These are phyloP conservation scores for Trachurus trachurus DNA, from an alignment of 2,797 vertebrate genomes.

Conservation along the genomic window DNA sequence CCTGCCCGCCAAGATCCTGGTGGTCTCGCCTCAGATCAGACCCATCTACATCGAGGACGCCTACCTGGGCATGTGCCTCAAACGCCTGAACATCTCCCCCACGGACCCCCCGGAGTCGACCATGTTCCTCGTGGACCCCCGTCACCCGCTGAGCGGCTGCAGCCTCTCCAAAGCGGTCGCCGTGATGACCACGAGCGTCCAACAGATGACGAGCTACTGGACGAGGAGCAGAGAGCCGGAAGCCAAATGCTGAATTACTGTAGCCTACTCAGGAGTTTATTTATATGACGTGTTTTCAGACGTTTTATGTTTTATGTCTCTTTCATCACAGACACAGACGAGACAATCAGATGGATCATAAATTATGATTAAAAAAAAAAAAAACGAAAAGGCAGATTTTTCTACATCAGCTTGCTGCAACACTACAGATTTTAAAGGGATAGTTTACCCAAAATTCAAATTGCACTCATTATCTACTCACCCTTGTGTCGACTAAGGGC, in stretches of 20 bases:
- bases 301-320: too few species aligned
- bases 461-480: too few species aligned
- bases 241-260: slow-evolving; percentile 42
- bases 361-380: too few species aligned
- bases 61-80: slow-evolving; percentile 92
- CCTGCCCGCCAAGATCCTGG: slow-evolving; percentile 90
- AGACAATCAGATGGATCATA: too few species aligned
- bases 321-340: too few species aligned
- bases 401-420: too few species aligned
- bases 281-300: too few species aligned
- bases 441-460: too few species aligned
- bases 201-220: slow-evolving; percentile 68
- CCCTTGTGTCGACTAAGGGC: too few species aligned
- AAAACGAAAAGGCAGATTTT: too few species aligned
- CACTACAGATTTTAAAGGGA: too few species aligned
- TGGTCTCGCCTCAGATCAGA: slow-evolving; percentile 87
- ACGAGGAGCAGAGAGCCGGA: slow-evolving; percentile 32
- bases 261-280: background rate
- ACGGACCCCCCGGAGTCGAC: slow-evolving; percentile 87
- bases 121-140: slow-evolving; percentile 80
- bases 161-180: slow-evolving; percentile 66
- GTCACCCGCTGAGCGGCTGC: slow-evolving; percentile 52
- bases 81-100: slow-evolving; percentile 88
- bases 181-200: slow-evolving; percentile 23
- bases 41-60: slow-evolving; percentile 92